phyloP scores from a whole-genome alignment of 2,113 vertebrate genomes.

The Monopterus albus region DNA sequence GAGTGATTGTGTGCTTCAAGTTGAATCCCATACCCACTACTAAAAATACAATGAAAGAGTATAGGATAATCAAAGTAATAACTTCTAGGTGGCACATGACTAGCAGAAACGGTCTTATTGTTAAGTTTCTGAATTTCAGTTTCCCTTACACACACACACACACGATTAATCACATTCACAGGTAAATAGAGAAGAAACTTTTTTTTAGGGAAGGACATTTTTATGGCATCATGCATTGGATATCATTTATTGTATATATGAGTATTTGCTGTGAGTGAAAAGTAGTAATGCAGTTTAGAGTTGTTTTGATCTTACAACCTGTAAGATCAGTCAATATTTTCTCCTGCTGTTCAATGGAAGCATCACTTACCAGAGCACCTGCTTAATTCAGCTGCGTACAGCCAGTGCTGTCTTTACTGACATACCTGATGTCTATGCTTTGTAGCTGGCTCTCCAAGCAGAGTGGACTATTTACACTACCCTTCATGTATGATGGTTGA shows the following conservation, averaged over 20 bases:
- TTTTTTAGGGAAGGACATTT: too few species aligned
- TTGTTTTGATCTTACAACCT: background rate
- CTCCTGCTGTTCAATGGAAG: background rate
- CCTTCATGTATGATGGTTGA: conserved; percentile 22
- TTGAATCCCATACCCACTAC: background rate
- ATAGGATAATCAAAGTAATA: too few species aligned
- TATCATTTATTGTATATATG: background rate
- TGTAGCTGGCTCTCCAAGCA: background rate
- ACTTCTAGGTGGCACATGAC: too few species aligned
- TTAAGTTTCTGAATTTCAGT: too few species aligned
- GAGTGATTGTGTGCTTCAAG: background rate
- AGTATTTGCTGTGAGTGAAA: background rate
- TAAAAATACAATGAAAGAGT: background rate
- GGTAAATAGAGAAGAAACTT: background rate
- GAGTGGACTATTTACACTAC: conserved; percentile 3
- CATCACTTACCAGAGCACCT: background rate
- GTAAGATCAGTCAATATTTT: background rate
- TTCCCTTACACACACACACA: background rate
- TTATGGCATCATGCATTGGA: too few species aligned
- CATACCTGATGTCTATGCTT: background rate
- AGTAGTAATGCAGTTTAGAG: background rate
- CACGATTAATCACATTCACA: background rate
- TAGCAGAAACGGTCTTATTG: background rate
- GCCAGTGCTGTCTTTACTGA: background rate
- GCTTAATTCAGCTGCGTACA: background rate